phyloP scores from a whole-genome alignment of 2,888 invertebrate species.

The Synergus gifuensis region DNA sequence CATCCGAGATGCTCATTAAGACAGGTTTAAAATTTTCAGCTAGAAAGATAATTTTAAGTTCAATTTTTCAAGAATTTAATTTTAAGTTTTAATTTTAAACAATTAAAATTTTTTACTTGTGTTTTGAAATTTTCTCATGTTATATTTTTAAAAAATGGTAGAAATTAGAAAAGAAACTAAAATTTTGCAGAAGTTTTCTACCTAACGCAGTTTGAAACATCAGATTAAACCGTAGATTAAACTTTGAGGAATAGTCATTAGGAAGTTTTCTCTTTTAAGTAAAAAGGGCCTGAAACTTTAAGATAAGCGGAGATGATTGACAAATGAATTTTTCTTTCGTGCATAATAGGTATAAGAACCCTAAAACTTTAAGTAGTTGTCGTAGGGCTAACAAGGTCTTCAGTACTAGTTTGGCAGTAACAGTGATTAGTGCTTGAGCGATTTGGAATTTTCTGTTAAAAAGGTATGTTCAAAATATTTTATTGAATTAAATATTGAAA shows the following conservation, averaged over 20 bases:
- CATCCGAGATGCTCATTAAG: neutral
- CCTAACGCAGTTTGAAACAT: neutral
- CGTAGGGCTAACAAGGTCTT: neutral
- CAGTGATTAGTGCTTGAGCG: neutral
- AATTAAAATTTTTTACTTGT: neutral
- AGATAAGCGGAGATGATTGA: neutral
- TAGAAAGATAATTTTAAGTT: neutral
- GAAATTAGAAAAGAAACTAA: neutral
- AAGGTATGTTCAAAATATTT: neutral
- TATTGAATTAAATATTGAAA: neutral
- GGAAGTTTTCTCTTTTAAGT: conserved; percentile 1
- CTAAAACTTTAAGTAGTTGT: neutral
- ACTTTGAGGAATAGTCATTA: neutral
- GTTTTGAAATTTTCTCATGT: neutral
- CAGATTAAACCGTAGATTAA: neutral
- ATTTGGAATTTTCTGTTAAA: neutral
- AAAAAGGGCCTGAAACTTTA: neutral
- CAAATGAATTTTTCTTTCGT: neutral
- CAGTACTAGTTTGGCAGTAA: neutral
- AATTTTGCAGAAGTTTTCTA: neutral
- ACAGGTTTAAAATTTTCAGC: neutral
- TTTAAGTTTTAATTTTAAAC: neutral
- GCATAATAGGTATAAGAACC: neutral
- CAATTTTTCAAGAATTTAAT: neutral
- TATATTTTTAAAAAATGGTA: neutral